phyloP scores from a whole-genome alignment of 2,888 invertebrate genomes.

The Pasiphila rectangulata region DNA sequence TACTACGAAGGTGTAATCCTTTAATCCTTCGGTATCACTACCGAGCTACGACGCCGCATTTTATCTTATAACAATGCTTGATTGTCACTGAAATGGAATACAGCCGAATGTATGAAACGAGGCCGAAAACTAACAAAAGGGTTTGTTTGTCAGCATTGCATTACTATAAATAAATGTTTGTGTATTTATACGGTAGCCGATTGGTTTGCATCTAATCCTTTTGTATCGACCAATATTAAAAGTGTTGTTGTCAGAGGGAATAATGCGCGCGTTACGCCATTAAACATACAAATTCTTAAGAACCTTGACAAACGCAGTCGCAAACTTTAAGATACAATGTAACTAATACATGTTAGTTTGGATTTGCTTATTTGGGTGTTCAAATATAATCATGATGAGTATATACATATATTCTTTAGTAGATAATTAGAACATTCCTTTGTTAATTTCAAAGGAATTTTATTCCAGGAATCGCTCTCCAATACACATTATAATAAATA shows the following conservation, averaged over 20 bases:
- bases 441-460: neutral
- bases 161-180: constrained; percentile 53
- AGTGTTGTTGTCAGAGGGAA: constrained; percentile 1
- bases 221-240: constrained; percentile 58
- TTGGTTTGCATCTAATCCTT: constrained; percentile 76
- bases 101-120: constrained; percentile 41
- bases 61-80: constrained; percentile 54
- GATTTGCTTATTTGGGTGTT: no score
- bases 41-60: constrained; percentile 49
- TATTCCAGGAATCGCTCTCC: constrained; percentile 5
- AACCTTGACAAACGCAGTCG: neutral
- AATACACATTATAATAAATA: constrained; percentile 22
- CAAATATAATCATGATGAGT: no score
- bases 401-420: no score
- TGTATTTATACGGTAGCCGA: constrained; percentile 63
- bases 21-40: constrained; percentile 72
- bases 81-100: constrained; percentile 63
- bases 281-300: neutral
- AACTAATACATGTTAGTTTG: neutral
- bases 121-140: constrained; percentile 60
- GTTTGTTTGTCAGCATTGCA: constrained; percentile 71
- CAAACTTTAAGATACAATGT: neutral
- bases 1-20: constrained; percentile 61
- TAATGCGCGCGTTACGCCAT: constrained; percentile 7
- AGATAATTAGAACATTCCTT: no score